phyloP scores from a whole-genome alignment of 1,140 invertebrate species.

The Cyphomyrmex costatus region DNA sequence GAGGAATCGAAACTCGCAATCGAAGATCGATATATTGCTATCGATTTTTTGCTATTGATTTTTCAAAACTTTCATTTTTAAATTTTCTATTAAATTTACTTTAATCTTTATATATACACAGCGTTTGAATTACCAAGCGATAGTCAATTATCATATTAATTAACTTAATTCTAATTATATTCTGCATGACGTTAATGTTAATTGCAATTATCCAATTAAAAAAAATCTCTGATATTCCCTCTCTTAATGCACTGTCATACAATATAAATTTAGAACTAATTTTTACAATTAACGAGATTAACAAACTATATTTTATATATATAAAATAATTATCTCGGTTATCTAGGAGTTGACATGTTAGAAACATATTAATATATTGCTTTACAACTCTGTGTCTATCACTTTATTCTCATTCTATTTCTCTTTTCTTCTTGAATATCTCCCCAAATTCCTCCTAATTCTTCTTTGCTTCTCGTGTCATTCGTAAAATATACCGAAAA shows the following conservation, averaged over 20 bases:
- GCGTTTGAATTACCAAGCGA: neutral
- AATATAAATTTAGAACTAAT: neutral
- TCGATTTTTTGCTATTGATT: neutral
- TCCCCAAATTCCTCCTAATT: neutral
- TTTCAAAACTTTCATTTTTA: neutral
- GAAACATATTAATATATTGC: neutral
- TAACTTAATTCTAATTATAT: neutral
- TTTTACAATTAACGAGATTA: neutral
- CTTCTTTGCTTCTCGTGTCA: neutral
- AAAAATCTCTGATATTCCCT: neutral
- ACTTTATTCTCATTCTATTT: neutral
- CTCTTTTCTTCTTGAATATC: neutral
- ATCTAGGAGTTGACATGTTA: neutral
- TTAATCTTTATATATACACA: neutral
- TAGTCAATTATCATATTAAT: neutral
- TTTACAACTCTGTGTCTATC: neutral
- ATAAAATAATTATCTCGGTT: neutral
- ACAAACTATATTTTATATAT: neutral
- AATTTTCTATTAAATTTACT: neutral
- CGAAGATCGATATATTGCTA: neutral
- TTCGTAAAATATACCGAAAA: constrained; percentile 7
- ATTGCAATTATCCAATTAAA: neutral
- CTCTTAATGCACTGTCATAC: neutral
- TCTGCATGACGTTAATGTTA: neutral
- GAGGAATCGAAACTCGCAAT: neutral